Conservation (phyloP, 2,888 invertebrate genomes). For the Mesoligia furuncula region DNA sequence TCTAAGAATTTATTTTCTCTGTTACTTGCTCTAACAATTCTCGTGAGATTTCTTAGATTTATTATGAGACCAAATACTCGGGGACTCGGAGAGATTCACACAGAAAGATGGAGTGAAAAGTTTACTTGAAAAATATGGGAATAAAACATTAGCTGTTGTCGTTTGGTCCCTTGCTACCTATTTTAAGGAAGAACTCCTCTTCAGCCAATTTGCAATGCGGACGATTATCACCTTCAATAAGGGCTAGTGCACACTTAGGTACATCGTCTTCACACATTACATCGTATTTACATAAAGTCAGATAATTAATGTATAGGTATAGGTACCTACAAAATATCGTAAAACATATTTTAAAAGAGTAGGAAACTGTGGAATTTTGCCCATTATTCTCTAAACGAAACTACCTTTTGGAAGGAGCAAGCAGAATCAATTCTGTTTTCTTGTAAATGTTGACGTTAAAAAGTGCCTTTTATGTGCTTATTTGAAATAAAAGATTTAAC, state of each 20-base stretch:
- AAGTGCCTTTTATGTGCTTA: not conserved
- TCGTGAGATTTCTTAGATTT: slow-evolving; percentile 45
- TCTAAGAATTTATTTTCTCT: slow-evolving; percentile 37
- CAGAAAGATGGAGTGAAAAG: slow-evolving; percentile 33
- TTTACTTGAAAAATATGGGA: slow-evolving; percentile 40
- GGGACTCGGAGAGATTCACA: slow-evolving; percentile 8
- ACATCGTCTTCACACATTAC: not conserved
- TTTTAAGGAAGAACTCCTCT: not conserved
- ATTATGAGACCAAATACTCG: slow-evolving; percentile 52
- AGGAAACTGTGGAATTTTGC: too few relatives aligned
- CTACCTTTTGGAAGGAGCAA: too few relatives aligned
- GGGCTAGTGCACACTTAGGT: not conserved
- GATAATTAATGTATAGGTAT: not conserved
- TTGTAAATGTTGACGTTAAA: not conserved
- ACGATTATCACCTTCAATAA: not conserved
- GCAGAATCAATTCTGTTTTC: too few relatives aligned
- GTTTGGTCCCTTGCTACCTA: not conserved
- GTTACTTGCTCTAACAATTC: slow-evolving; percentile 49
- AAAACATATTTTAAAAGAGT: not conserved
- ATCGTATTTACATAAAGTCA: not conserved
- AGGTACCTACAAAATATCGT: too few relatives aligned
- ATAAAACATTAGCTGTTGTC: slow-evolving; percentile 21
- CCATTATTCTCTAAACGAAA: too few relatives aligned
- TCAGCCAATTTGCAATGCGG: not conserved
- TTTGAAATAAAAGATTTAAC: not conserved